A percentile compares a stretch with the other conserved stretches of the same genome.
phyloP scores from a whole-genome alignment of 2,797 vertebrate genomes.

The Bryconaethiops microstoma region DNA sequence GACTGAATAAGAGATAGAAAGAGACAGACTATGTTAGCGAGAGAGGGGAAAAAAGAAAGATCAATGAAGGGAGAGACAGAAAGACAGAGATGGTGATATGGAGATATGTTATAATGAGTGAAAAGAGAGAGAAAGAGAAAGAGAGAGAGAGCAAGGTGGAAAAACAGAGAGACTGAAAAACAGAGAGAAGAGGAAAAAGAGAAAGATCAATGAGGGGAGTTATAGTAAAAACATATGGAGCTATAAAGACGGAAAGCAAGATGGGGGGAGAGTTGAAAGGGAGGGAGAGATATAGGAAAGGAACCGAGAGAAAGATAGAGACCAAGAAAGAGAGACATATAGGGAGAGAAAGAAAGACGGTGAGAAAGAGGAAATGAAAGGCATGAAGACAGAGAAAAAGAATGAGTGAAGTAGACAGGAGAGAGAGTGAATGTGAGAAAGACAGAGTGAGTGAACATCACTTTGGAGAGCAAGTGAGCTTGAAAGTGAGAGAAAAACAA shows the following conservation, averaged over 20 bases:
- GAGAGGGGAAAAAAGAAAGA: background rate
- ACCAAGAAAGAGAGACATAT: background rate
- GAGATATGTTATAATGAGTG: no score
- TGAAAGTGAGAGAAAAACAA: background rate
- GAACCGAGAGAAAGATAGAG: no score
- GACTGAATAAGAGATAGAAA: conserved; percentile 35
- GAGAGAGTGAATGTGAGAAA: conserved; percentile 39
- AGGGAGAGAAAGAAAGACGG: background rate
- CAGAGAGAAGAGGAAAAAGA: background rate
- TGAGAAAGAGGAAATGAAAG: background rate
- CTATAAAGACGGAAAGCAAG: no score
- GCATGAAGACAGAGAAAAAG: conserved; percentile 33
- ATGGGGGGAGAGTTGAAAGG: no score
- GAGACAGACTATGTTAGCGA: background rate
- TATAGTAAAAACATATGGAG: no score
- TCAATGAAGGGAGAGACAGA: conserved; percentile 31
- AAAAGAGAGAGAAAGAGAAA: background rate
- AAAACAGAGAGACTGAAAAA: background rate
- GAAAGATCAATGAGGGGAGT: background rate
- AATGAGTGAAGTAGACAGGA: background rate
- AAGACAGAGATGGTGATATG: background rate
- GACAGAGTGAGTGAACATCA: background rate
- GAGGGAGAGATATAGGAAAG: conserved; percentile 1
- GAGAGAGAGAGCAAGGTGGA: conserved; percentile 33
- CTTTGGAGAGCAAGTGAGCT: conserved; percentile 23